Evolutionary conservation across 2,888 invertebrate genomes (phyloP).

Genomic region (Anthrax anthrax): DNA sequence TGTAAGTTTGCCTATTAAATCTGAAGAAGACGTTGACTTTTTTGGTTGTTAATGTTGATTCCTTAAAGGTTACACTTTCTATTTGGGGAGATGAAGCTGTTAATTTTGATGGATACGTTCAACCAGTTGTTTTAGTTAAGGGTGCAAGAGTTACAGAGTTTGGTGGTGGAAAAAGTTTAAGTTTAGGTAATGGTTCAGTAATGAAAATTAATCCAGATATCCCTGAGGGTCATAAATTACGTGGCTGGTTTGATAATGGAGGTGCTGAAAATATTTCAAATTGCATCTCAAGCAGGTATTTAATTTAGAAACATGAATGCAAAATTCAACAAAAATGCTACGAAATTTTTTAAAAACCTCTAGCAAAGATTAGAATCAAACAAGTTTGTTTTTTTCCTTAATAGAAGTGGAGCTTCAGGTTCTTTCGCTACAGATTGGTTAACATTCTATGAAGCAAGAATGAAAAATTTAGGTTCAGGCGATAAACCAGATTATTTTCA

Average conservation of each 20-base stretch:
- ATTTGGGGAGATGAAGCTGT: constrained; percentile 87
- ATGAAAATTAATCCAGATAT: constrained; percentile 79
- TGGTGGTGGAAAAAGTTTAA: constrained; percentile 62
- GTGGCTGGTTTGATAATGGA: constrained; percentile 83
- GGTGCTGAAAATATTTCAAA: constrained; percentile 47
- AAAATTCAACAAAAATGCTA: too few species aligned
- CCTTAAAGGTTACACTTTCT: constrained; percentile 53
- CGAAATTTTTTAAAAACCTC: too few species aligned
- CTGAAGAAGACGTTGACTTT: neutral
- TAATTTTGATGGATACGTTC: constrained; percentile 57
- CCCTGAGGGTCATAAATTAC: constrained; percentile 66
- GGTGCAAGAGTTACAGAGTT: constrained; percentile 76
- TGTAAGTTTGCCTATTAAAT: constrained; percentile 30
- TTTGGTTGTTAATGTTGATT: neutral
- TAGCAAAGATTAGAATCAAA: neutral
- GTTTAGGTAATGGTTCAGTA: constrained; percentile 43
- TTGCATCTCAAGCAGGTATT: constrained; percentile 49
- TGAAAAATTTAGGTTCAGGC: constrained; percentile 51
- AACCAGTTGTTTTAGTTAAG: constrained; percentile 78
- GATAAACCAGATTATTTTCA: constrained; percentile 75
- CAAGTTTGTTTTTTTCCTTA: neutral
- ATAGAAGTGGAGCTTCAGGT: constrained; percentile 19
- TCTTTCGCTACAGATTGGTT: constrained; percentile 50
- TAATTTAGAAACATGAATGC: neutral
- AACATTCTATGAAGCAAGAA: constrained; percentile 59